Conservation (phyloP, 2,113 vertebrate species). For the Podarcis cretensis region DNA sequence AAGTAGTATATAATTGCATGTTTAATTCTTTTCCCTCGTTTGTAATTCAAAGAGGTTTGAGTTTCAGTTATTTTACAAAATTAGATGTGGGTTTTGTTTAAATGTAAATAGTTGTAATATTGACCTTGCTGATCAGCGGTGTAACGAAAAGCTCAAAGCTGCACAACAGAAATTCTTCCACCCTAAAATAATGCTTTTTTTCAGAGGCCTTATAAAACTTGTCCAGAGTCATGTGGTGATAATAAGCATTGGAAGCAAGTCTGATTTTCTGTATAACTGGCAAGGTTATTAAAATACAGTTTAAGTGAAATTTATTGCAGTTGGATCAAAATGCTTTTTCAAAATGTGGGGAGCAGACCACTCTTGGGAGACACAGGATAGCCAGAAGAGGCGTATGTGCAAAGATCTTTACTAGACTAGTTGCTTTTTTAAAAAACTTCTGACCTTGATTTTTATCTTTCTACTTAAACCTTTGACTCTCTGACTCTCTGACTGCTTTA, state of each 20-base stretch:
- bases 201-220: background rate
- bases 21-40: background rate
- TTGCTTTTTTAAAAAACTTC: background rate
- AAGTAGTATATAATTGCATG: background rate
- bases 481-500: background rate
- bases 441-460: background rate
- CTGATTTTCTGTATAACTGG: conserved; percentile 8
- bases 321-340: background rate
- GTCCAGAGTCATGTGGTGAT: background rate
- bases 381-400: too few relatives aligned
- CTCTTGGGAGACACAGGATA: background rate
- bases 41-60: background rate
- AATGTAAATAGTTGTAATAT: background rate
- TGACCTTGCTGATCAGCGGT: background rate
- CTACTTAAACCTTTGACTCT: background rate
- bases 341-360: background rate
- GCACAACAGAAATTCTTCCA: background rate
- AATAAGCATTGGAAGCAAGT: background rate
- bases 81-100: background rate
- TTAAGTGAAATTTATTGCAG: background rate
- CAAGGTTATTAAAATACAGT: background rate
- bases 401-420: background rate
- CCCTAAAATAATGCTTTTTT: background rate
- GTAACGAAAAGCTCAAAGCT: background rate
- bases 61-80: background rate